These are phyloP conservation scores for Euzophera pinguis DNA, from an alignment of 2,888 invertebrate genomes.

Conservation along the genomic window DNA sequence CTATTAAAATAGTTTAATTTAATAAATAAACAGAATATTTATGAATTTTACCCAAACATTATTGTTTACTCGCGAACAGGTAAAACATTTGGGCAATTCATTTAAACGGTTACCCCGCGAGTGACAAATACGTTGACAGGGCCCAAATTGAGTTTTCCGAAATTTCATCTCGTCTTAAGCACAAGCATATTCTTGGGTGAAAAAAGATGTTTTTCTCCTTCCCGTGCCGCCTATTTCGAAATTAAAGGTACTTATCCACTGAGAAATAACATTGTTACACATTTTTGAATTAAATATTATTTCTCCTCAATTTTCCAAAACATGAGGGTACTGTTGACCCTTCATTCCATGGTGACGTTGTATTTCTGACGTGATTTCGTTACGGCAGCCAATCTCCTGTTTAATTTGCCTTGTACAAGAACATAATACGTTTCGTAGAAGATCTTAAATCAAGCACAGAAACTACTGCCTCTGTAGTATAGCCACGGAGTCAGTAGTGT, in stretches of 20 bases:
- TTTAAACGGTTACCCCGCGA: constrained; percentile 3
- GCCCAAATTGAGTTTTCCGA: constrained; percentile 21
- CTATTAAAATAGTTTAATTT: no score
- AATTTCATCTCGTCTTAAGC: constrained; percentile 16
- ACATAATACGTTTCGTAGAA: no score
- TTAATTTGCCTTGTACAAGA: no score
- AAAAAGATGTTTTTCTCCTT: constrained; percentile 8
- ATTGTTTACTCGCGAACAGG: constrained; percentile 2
- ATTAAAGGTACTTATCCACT: not conserved
- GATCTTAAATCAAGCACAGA: no score
- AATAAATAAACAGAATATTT: not conserved
- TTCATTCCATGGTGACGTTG: no score
- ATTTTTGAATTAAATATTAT: no score
- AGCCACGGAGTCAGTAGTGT: no score
- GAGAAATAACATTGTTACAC: not conserved
- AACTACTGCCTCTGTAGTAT: no score
- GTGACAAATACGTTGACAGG: constrained; percentile 23
- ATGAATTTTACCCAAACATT: not conserved
- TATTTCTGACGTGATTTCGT: no score
- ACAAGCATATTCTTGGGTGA: constrained; percentile 13
- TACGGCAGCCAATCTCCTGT: no score
- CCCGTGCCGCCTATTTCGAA: not conserved
- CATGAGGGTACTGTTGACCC: no score
- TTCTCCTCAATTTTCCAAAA: no score
- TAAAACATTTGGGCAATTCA: constrained; percentile 6